A percentile compares a stretch with the other conserved stretches of the same genome.
These are phyloP conservation scores for Tauraco erythrolophus DNA, from an alignment of 2,113 vertebrate genomes.

Conservation along the genomic window DNA sequence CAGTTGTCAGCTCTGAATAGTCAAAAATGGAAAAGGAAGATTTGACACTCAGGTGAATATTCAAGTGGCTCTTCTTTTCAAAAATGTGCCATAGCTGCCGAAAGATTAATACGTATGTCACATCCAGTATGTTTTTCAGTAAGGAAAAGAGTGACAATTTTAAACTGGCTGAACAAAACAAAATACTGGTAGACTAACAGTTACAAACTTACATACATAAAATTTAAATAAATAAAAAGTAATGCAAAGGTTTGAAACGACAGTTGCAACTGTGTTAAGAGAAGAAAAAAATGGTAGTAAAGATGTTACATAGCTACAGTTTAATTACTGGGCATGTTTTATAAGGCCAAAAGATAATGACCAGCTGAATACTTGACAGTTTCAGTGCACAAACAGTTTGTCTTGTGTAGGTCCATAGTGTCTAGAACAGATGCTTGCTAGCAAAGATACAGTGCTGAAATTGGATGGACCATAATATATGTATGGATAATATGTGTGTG, in stretches of 20 bases:
- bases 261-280: background rate
- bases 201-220: background rate
- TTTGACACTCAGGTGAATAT: background rate
- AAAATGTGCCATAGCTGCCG: background rate
- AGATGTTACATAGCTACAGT: background rate
- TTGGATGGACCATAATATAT: background rate
- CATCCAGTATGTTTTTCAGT: background rate
- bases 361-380: background rate
- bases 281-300: background rate
- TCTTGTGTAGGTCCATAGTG: background rate
- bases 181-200: background rate
- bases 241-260: background rate
- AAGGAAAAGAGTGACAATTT: background rate
- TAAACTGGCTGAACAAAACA: background rate
- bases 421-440: background rate
- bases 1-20: background rate
- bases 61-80: background rate
- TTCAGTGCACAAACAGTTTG: background rate
- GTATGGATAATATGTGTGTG: background rate
- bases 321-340: background rate
- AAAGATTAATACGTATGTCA: background rate
- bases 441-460: background rate
- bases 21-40: background rate
- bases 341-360: background rate
- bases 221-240: background rate